phyloP scores from a whole-genome alignment of 2,113 vertebrate genomes.

The Indri indri region DNA sequence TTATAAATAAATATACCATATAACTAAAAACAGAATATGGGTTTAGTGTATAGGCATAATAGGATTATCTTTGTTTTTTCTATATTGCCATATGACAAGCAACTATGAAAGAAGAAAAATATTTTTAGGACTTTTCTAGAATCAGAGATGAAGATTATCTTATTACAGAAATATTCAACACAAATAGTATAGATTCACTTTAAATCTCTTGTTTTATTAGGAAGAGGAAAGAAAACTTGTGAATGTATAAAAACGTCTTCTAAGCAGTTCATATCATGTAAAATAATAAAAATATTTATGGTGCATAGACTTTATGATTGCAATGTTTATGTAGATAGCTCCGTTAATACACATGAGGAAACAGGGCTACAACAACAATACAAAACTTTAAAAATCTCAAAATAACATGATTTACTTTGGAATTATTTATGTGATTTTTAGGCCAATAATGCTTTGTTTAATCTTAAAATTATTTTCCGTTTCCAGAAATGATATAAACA shows the following conservation, averaged over 20 bases:
- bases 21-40: background rate
- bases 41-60: background rate
- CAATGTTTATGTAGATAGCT: background rate
- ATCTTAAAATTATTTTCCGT: constrained; percentile 18
- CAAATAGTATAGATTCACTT: background rate
- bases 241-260: background rate
- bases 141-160: background rate
- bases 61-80: background rate
- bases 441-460: background rate
- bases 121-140: background rate
- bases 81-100: background rate
- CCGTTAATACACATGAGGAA: background rate
- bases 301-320: background rate
- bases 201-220: constrained; percentile 3
- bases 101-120: background rate
- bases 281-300: constrained; percentile 41
- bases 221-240: background rate
- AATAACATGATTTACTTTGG: background rate
- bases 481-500: background rate
- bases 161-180: background rate
- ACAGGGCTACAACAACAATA: background rate
- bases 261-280: background rate
- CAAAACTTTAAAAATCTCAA: background rate
- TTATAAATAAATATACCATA: background rate
- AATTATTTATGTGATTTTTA: constrained; percentile 5